Evolutionary conservation across 2,888 invertebrate species (phyloP).

Genomic region (Drosophila maculinotata): DNA sequence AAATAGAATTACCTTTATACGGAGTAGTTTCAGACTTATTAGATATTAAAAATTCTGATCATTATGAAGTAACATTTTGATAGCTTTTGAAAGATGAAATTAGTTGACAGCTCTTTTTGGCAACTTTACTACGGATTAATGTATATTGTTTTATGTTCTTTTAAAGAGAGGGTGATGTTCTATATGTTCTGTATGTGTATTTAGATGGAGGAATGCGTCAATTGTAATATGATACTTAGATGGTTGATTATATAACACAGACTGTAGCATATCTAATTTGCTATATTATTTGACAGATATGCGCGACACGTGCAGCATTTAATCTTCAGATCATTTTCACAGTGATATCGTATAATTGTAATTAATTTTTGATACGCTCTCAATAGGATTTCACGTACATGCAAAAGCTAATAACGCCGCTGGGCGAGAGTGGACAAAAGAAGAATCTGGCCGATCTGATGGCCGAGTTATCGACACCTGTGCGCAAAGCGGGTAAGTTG

Average conservation of each 20-base stretch:
- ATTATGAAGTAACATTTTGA: too few relatives aligned
- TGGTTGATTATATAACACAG: too few relatives aligned
- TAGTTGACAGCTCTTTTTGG: background rate
- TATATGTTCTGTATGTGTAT: too few relatives aligned
- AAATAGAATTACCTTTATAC: too few relatives aligned
- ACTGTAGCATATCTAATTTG: conserved; percentile 5
- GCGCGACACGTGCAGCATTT: conserved; percentile 2
- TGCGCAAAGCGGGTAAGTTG: conserved; percentile 83
- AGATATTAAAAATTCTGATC: too few relatives aligned
- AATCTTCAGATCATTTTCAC: conserved; percentile 6
- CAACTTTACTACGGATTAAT: background rate
- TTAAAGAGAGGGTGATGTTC: too few relatives aligned
- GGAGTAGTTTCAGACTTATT: too few relatives aligned
- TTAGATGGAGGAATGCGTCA: too few relatives aligned
- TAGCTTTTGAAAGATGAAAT: background rate
- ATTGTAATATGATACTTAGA: conserved; percentile 3
- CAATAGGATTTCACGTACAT: conserved; percentile 83
- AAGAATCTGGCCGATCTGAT: conserved; percentile 83
- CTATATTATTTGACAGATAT: background rate
- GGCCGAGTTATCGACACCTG: conserved; percentile 84
- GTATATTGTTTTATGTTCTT: too few relatives aligned
- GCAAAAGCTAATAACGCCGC: conserved; percentile 84
- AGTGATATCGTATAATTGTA: conserved; percentile 5
- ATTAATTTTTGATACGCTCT: conserved; percentile 22
- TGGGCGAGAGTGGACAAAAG: conserved; percentile 83